A percentile compares a stretch with the other conserved stretches of the same genome.
phyloP scores from a whole-genome alignment of 2,113 vertebrate species.

The Rhodinocichla rosea region DNA sequence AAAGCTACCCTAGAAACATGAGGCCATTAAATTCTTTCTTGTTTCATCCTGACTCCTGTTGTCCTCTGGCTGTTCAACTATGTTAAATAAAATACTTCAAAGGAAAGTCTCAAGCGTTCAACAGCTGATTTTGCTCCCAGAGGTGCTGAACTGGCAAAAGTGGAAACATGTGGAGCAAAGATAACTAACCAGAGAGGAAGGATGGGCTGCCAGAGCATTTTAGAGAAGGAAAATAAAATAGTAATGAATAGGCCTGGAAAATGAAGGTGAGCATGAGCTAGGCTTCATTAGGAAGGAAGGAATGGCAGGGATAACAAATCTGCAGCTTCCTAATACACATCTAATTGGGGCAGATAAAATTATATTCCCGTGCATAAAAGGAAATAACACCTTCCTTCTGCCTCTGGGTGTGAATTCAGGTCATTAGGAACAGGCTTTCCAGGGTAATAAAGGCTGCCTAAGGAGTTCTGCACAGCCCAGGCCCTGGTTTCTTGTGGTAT shows the following conservation, averaged over 20 bases:
- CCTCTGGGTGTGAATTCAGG: background rate
- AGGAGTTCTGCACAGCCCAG: background rate
- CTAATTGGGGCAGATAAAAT: background rate
- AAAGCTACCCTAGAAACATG: background rate
- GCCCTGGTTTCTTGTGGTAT: background rate
- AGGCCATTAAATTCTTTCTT: background rate
- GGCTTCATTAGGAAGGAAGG: background rate
- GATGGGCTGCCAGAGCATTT: background rate
- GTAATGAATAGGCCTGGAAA: background rate
- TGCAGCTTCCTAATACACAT: background rate
- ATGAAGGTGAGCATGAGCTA: background rate
- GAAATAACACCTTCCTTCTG: background rate
- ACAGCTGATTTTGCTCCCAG: conserved; percentile 33
- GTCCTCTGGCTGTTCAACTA: conserved; percentile 18
- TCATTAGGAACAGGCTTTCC: background rate
- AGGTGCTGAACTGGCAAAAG: conserved; percentile 44
- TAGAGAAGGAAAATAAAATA: background rate
- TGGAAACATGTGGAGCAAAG: background rate
- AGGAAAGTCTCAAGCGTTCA: background rate
- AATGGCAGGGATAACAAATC: background rate
- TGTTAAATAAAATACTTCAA: conserved; percentile 15
- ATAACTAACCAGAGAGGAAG: background rate
- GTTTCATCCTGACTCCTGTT: background rate
- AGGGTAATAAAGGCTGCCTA: background rate
- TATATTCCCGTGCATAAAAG: background rate